These are phyloP conservation scores for Trichoplax adhaerens DNA, from an alignment of 37 sponge, comb jelly and placozoan genomes.

Conservation along the genomic window DNA sequence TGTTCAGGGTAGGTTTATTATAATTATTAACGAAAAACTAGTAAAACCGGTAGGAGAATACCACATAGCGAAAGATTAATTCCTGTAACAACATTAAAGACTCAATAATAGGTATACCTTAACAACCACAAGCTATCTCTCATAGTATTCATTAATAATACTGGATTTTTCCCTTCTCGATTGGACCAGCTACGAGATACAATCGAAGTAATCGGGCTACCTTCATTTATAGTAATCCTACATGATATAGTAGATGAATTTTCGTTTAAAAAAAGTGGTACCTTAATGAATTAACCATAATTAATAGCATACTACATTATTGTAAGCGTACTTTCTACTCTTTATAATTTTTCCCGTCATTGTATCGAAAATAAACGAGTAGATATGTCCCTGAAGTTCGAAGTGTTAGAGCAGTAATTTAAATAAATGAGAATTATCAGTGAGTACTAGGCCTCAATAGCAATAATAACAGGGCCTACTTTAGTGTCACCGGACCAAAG, in stretches of 20 bases:
- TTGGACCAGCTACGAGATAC: slow-evolving; percentile 70
- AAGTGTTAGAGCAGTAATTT: not conserved
- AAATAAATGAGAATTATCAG: not conserved
- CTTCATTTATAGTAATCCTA: slow-evolving; percentile 44
- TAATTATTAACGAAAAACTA: too few species aligned
- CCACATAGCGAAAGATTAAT: too few species aligned
- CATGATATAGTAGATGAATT: not conserved
- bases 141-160: slow-evolving; percentile 49
- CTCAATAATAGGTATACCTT: slow-evolving; percentile 8
- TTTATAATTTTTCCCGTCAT: slow-evolving; percentile 38
- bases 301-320: not conserved
- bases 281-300: not conserved
- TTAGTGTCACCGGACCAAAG: slow-evolving; percentile 73
- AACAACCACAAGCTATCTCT: slow-evolving; percentile 41
- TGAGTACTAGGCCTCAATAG: not conserved
- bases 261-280: not conserved
- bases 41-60: too few species aligned
- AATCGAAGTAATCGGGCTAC: slow-evolving; percentile 41
- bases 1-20: too few species aligned
- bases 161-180: slow-evolving; percentile 72
- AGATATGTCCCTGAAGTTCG: slow-evolving; percentile 46
- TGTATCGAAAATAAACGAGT: slow-evolving; percentile 35
- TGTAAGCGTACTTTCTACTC: not conserved
- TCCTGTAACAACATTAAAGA: too few species aligned
- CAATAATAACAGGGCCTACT: slow-evolving; percentile 4